Conservation (phyloP, 2,888 invertebrate species). For the Drosophila fungiperda region DNA sequence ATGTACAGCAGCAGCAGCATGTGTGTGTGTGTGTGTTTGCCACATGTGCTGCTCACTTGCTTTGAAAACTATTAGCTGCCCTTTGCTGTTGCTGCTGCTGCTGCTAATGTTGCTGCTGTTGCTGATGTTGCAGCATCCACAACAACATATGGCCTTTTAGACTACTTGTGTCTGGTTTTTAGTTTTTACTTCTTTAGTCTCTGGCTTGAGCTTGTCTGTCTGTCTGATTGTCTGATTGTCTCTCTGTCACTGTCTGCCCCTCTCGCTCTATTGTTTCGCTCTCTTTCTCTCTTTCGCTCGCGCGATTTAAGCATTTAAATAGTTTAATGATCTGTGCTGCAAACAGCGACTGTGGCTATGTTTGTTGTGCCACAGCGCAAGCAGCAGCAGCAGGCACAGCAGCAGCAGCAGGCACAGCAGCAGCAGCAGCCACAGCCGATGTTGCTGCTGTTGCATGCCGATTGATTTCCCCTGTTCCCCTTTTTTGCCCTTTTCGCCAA, state of each 20-base stretch:
- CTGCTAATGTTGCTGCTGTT: neutral
- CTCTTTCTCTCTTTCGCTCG: neutral
- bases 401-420: neutral
- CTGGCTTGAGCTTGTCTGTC: constrained; percentile 33
- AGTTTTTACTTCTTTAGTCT: constrained; percentile 40
- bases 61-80: constrained; percentile 80
- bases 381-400: neutral
- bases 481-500: constrained; percentile 3
- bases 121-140: constrained; percentile 46
- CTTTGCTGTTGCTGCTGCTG: constrained; percentile 39
- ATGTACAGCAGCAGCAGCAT: constrained; percentile 8
- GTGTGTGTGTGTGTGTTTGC: constrained; percentile 54
- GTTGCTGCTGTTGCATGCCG: constrained; percentile 20
- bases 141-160: constrained; percentile 69
- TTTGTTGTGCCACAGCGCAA: constrained; percentile 1
- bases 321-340: constrained; percentile 79
- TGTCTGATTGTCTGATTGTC: constrained; percentile 12
- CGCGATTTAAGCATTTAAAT: constrained; percentile 65
- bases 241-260: constrained; percentile 23
- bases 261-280: constrained; percentile 9
- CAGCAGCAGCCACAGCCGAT: constrained; percentile 11
- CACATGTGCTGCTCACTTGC: constrained; percentile 79
- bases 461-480: constrained; percentile 54
- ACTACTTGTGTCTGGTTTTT: constrained; percentile 49
- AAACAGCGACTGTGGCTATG: constrained; percentile 18